Evolutionary conservation across 2,113 vertebrate species (phyloP).

Genomic region (Clarias magur): DNA sequence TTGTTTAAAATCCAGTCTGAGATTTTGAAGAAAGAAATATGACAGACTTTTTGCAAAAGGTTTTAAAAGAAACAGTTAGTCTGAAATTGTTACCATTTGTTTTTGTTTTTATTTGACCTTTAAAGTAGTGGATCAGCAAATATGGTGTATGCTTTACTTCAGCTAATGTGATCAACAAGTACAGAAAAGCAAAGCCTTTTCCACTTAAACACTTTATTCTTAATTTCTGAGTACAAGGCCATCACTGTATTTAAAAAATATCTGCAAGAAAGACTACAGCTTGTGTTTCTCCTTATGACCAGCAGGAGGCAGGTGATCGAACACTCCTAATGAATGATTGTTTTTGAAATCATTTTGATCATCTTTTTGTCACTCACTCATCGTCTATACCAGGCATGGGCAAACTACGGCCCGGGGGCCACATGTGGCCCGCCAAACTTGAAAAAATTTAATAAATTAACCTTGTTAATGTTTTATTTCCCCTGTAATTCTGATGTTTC

Average conservation of each 20-base stretch:
- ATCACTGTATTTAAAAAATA: background rate
- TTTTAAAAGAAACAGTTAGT: background rate
- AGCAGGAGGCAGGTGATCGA: constrained; percentile 33
- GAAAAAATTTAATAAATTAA: too few relatives aligned
- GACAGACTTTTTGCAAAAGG: background rate
- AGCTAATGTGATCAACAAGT: background rate
- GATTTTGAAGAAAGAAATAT: background rate
- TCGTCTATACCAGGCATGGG: too few relatives aligned
- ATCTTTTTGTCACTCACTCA: background rate
- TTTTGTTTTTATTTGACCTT: background rate
- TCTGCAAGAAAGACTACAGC: background rate
- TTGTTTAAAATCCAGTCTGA: background rate
- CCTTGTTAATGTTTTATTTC: too few relatives aligned
- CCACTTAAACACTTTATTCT: background rate
- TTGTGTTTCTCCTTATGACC: constrained; percentile 6
- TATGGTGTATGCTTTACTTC: background rate
- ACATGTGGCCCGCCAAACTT: too few relatives aligned
- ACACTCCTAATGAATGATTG: background rate
- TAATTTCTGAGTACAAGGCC: background rate
- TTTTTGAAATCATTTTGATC: background rate
- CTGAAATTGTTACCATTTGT: too few relatives aligned
- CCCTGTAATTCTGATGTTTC: too few relatives aligned
- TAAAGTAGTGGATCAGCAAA: background rate
- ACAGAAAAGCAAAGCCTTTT: background rate
- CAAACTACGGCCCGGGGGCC: too few relatives aligned